Conservation (phyloP, 1,140 invertebrate genomes). For the Micrasema minimum region DNA sequence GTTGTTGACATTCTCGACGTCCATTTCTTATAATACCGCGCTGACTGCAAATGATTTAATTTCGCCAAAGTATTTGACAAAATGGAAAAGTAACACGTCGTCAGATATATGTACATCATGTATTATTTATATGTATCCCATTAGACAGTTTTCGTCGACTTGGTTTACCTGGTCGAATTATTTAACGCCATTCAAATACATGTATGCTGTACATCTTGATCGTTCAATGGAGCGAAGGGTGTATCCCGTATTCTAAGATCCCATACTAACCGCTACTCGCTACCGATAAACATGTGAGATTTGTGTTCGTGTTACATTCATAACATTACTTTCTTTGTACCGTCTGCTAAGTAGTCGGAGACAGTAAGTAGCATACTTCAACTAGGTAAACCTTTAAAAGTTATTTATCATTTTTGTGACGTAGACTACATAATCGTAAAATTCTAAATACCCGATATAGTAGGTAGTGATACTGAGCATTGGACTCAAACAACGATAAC, state of each 20-base stretch:
- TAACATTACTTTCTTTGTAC: no score
- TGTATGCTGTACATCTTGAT: background rate
- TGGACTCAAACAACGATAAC: constrained; percentile 12
- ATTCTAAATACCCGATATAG: constrained; percentile 1
- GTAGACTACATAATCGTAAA: constrained; percentile 19
- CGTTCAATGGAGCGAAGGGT: constrained; percentile 24
- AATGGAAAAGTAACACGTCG: constrained; percentile 31
- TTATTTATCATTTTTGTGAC: background rate
- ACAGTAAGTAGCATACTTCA: no score
- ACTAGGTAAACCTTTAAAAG: no score
- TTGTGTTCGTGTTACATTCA: no score
- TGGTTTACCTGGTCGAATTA: constrained; percentile 18
- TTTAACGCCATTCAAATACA: constrained; percentile 16
- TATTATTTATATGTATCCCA: constrained; percentile 24
- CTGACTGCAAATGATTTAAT: background rate
- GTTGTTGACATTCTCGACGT: constrained; percentile 37
- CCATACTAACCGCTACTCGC: no score
- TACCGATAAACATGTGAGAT: no score
- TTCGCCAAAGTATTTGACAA: constrained; percentile 9
- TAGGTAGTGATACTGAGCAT: background rate
- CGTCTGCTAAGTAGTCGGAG: no score
- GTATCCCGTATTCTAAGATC: constrained; percentile 13
- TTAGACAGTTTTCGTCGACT: background rate
- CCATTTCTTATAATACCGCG: constrained; percentile 7
- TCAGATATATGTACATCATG: constrained; percentile 23